These are phyloP conservation scores for Denticeps clupeoides DNA, from an alignment of 2,797 vertebrate genomes.

Conservation along the genomic window DNA sequence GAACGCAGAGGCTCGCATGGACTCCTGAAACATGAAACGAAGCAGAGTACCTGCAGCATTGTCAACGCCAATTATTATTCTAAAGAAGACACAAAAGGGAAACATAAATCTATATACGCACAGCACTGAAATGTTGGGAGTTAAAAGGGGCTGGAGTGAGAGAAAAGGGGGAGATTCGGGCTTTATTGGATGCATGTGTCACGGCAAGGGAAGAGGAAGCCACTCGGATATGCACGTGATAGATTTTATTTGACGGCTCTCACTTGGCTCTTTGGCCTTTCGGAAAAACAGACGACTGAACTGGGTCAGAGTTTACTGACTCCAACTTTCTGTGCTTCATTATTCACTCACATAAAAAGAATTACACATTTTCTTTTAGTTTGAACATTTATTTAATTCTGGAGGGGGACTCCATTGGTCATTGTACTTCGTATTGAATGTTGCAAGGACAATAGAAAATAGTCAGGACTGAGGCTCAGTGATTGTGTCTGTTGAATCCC, in stretches of 20 bases:
- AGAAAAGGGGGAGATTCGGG: constrained; percentile 6
- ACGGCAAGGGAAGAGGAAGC: constrained; percentile 1
- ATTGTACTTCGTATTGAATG: too few species aligned
- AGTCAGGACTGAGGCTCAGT: too few species aligned
- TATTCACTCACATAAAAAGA: constrained; percentile 43
- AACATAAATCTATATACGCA: not conserved
- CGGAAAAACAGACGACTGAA: constrained; percentile 47
- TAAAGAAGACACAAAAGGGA: too few species aligned
- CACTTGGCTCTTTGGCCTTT: constrained; percentile 49
- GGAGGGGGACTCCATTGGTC: too few species aligned
- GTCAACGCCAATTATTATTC: too few species aligned
- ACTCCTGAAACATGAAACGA: too few species aligned
- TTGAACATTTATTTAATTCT: too few species aligned
- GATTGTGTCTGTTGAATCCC: too few species aligned
- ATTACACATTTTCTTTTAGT: too few species aligned
- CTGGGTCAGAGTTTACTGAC: constrained; percentile 44
- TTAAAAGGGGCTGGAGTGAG: not conserved
- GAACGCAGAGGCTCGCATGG: too few species aligned
- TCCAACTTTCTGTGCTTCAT: constrained; percentile 34
- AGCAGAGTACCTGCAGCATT: too few species aligned
- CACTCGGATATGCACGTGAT: constrained; percentile 35
- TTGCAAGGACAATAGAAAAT: too few species aligned
- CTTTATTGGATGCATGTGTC: constrained; percentile 21
- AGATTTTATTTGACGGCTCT: constrained; percentile 44
- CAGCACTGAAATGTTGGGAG: not conserved